These are phyloP conservation scores for Diplosoma virens DNA, from an alignment of 23 tunicate genomes.

Conservation along the genomic window DNA sequence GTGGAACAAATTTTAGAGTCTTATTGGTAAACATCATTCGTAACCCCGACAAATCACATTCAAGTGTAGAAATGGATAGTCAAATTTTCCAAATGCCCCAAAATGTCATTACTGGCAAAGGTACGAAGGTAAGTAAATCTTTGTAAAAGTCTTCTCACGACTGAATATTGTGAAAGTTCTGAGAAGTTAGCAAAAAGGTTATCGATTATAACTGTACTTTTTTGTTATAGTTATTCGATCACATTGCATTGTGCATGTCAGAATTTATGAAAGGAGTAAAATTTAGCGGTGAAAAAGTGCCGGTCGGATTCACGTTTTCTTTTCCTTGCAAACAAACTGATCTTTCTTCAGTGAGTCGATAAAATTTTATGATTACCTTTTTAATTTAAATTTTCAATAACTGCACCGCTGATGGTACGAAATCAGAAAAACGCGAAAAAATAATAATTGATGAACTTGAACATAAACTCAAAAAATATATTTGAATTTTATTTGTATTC, in stretches of 20 bases:
- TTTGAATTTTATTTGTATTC: too few relatives aligned
- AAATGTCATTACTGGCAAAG: slow-evolving; percentile 82
- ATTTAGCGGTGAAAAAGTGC: slow-evolving; percentile 46
- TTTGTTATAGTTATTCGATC: slow-evolving; percentile 97
- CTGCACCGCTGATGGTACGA: too few relatives aligned
- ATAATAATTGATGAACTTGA: too few relatives aligned
- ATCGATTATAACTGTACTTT: too few relatives aligned
- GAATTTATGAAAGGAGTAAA: slow-evolving; percentile 76
- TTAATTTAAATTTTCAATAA: too few relatives aligned
- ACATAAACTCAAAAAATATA: too few relatives aligned
- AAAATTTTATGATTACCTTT: too few relatives aligned
- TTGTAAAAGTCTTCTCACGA: too few relatives aligned
- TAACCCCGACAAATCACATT: slow-evolving; percentile 27
- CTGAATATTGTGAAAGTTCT: too few relatives aligned
- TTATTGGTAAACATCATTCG: slow-evolving; percentile 51
- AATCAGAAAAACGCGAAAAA: too few relatives aligned
- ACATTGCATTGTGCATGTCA: slow-evolving; percentile 95
- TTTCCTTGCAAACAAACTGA: slow-evolving; percentile 97
- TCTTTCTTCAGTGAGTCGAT: too few relatives aligned
- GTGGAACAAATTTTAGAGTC: slow-evolving; percentile 98
- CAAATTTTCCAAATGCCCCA: slow-evolving; percentile 94
- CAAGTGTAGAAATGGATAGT: slow-evolving; percentile 85
- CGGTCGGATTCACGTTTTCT: slow-evolving; percentile 96
- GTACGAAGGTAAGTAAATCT: slow-evolving; percentile 71
- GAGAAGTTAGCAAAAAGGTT: too few relatives aligned